phyloP scores from a whole-genome alignment of 2,113 vertebrate genomes.

The Lophochroa leadbeateri region DNA sequence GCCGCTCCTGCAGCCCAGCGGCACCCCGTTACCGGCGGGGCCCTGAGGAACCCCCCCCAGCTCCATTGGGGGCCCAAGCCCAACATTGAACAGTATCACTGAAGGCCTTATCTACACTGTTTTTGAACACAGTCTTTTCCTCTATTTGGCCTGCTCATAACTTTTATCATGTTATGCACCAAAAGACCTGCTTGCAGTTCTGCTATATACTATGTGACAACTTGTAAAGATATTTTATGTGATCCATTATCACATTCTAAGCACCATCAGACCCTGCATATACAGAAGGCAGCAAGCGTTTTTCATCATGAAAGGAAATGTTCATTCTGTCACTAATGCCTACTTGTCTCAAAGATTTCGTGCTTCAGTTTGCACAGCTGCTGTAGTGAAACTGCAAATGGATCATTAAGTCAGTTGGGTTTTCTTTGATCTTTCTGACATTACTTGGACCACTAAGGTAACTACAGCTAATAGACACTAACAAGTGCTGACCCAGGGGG shows the following conservation, averaged over 20 bases:
- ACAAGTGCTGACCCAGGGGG: not conserved
- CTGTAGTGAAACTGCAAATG: conserved; percentile 41
- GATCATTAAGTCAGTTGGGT: conserved; percentile 22
- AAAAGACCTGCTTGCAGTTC: not conserved
- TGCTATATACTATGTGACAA: not conserved
- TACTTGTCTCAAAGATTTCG: conserved; percentile 13
- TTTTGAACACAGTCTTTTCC: not conserved
- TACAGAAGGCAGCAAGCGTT: not conserved
- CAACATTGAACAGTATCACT: not conserved
- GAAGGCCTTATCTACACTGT: not conserved
- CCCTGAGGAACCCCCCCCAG: too few species aligned
- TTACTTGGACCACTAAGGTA: conserved; percentile 12
- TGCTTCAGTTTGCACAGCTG: not conserved
- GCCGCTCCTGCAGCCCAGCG: too few species aligned
- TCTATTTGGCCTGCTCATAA: not conserved
- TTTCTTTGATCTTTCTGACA: conserved; percentile 45
- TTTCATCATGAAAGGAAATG: not conserved
- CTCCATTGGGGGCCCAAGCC: too few species aligned
- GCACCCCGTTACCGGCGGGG: too few species aligned
- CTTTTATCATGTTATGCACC: not conserved
- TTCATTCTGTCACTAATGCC: not conserved
- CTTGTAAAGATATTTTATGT: not conserved
- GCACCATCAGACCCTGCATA: not conserved
- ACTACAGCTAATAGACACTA: conserved; percentile 20
- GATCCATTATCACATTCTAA: not conserved